Conservation (phyloP, 2,113 vertebrate genomes). For the Gymnobelideus leadbeateri region DNA sequence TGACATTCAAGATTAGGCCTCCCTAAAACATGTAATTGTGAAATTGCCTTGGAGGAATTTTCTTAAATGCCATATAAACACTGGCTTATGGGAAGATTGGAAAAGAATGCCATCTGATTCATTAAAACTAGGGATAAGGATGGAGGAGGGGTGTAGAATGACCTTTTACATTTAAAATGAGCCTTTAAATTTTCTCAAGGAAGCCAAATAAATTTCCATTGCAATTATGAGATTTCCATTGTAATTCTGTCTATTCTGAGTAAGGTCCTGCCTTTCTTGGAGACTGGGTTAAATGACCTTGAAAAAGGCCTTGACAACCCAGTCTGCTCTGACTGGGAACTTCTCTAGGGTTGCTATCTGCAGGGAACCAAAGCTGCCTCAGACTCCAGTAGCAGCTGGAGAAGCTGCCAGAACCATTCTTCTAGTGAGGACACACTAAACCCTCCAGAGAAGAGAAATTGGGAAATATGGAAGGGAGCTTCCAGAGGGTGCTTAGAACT, state of each 20-base stretch:
- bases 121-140: background rate
- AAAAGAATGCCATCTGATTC: conserved; percentile 72
- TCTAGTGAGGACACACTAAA: too few species aligned
- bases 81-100: conserved; percentile 57
- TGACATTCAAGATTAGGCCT: background rate
- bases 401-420: too few species aligned
- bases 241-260: background rate
- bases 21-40: background rate
- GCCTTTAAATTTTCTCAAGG: background rate
- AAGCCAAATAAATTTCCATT: background rate
- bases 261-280: background rate
- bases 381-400: background rate
- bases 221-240: background rate
- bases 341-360: background rate
- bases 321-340: background rate
- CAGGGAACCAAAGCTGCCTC: background rate
- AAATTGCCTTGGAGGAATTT: background rate
- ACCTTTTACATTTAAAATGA: background rate
- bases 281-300: background rate
- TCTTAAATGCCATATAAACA: background rate
- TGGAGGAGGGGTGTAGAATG: background rate
- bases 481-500: background rate
- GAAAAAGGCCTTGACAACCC: background rate
- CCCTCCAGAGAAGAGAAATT: too few species aligned
- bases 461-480: too few species aligned